These are phyloP conservation scores for Loris lydekkerianus DNA, from an alignment of 2,797 vertebrate genomes.

Conservation along the genomic window DNA sequence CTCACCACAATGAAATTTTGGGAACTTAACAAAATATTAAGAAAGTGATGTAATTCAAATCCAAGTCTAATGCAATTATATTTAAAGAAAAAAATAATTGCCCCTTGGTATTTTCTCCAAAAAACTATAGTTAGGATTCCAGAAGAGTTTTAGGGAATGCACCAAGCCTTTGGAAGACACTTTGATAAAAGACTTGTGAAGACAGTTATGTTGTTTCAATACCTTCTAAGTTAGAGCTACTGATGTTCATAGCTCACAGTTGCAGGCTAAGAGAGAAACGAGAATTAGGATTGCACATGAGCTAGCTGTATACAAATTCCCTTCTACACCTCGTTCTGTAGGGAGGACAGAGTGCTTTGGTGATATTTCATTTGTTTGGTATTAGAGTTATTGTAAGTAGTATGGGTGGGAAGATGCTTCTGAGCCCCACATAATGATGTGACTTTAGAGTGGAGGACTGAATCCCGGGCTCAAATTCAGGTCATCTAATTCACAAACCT, in stretches of 20 bases:
- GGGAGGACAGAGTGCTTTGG: background rate
- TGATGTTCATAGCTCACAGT: background rate
- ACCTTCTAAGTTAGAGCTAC: constrained; percentile 18
- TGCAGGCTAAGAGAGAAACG: background rate
- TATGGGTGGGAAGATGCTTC: background rate
- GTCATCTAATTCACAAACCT: background rate
- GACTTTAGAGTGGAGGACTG: background rate
- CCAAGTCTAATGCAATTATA: background rate
- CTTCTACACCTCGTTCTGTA: background rate
- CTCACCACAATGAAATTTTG: background rate
- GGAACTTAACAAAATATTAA: background rate
- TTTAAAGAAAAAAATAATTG: constrained; percentile 1
- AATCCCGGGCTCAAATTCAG: background rate
- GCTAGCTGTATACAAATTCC: background rate
- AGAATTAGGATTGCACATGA: background rate
- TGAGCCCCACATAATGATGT: background rate
- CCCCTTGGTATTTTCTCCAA: background rate
- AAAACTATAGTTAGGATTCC: background rate
- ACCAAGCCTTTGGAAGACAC: background rate
- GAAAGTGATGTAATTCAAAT: background rate
- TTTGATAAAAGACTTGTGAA: background rate
- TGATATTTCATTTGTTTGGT: background rate
- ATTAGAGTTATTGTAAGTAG: background rate
- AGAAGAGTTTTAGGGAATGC: background rate
- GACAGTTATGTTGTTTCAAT: background rate